Conservation (phyloP, 2,113 vertebrate genomes). For the Pygoscelis adeliae region DNA sequence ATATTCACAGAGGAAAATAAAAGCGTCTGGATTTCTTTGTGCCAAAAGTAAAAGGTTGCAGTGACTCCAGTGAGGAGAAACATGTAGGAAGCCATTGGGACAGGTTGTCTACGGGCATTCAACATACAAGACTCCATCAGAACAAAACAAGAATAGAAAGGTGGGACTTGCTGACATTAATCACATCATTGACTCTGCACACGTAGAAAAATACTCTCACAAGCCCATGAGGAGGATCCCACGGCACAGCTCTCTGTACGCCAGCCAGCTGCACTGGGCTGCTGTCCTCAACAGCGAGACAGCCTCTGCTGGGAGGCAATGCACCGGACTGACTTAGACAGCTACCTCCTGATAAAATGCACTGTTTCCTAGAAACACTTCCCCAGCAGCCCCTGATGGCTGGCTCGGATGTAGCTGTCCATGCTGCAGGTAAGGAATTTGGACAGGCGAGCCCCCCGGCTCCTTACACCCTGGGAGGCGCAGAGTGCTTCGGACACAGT, state of each 20-base stretch:
- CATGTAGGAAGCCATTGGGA: background rate
- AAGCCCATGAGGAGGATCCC: background rate
- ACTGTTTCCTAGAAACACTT: background rate
- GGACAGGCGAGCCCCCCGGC: accelerated
- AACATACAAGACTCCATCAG: accelerated
- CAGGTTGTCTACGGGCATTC: background rate
- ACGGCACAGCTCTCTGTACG: accelerated
- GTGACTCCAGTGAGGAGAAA: background rate
- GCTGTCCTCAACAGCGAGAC: background rate
- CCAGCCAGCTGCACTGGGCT: background rate
- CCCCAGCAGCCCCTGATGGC: background rate
- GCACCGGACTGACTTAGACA: background rate
- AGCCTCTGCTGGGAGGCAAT: background rate
- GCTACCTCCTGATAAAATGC: background rate
- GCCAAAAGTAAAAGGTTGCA: background rate
- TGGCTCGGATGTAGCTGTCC: background rate
- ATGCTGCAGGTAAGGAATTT: background rate
- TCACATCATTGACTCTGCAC: background rate
- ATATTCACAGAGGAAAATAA: background rate
- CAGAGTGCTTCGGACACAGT: background rate
- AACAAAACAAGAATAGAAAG: background rate
- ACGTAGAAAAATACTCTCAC: background rate
- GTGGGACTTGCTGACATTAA: background rate
- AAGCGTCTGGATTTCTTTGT: background rate
- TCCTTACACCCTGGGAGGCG: accelerated